A percentile compares a stretch with the other conserved stretches of the same genome.
These are phyloP conservation scores for Xestia ashworthii DNA, from an alignment of 2,888 invertebrate species.

Conservation along the genomic window DNA sequence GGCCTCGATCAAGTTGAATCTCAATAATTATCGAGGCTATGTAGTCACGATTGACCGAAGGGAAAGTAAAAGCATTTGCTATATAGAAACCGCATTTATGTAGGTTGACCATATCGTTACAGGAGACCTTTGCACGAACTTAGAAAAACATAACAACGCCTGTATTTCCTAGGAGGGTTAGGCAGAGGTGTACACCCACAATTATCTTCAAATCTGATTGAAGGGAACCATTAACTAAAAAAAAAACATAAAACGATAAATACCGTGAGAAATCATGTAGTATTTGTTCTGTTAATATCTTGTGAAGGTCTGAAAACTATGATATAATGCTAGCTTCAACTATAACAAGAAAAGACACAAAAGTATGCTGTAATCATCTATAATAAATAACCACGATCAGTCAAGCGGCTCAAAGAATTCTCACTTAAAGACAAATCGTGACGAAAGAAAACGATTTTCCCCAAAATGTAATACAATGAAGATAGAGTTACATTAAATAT, in stretches of 20 bases:
- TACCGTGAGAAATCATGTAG: not conserved
- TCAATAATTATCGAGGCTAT: constrained; percentile 44
- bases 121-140: not conserved
- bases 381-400: constrained; percentile 52
- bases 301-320: not conserved
- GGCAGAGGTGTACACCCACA: not conserved
- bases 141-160: not conserved
- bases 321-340: not conserved
- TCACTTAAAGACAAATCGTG: constrained; percentile 38
- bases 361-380: constrained; percentile 39
- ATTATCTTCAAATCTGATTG: not conserved
- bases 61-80: constrained; percentile 43
- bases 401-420: constrained; percentile 37
- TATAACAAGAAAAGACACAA: not conserved
- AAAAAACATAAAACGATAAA: too few relatives aligned
- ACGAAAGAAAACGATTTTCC: constrained; percentile 38
- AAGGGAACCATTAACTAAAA: not conserved
- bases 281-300: not conserved
- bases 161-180: not conserved
- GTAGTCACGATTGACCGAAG: constrained; percentile 27
- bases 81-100: constrained; percentile 3
- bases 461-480: constrained; percentile 37
- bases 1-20: constrained; percentile 19
- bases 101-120: not conserved
- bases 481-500: constrained; percentile 17